Evolutionary conservation across 2,797 vertebrate species (phyloP).

Genomic region (Melanotaenia boesemani): DNA sequence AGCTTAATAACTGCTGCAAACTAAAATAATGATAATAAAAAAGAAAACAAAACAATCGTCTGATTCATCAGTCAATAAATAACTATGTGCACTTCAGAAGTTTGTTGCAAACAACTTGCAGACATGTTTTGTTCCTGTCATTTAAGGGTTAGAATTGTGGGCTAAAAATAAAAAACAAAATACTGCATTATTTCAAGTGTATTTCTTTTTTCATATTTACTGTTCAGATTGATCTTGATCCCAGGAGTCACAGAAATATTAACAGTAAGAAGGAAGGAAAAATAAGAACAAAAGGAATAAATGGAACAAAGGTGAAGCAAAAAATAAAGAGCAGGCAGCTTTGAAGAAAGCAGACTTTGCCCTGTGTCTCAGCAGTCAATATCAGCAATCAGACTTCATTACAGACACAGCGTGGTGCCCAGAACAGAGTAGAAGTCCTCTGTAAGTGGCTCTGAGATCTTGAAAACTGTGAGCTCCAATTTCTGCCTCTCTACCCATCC

Average conservation of each 20-base stretch:
- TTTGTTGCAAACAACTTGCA: not conserved
- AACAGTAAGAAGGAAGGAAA: not conserved
- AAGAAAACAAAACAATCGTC: not conserved
- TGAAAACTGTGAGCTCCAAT: not conserved
- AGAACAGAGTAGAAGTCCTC: conserved; percentile 11
- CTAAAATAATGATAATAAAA: too few relatives aligned
- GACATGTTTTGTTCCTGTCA: not conserved
- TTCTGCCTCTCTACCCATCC: not conserved
- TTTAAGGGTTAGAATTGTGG: not conserved
- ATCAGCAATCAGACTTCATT: conserved; percentile 48
- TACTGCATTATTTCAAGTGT: not conserved
- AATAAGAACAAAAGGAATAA: not conserved
- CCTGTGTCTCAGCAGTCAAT: conserved; percentile 31
- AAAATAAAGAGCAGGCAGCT: conserved; percentile 16
- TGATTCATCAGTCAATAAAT: not conserved
- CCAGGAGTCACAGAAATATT: not conserved
- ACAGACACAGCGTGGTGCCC: conserved; percentile 28
- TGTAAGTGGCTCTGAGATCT: conserved; percentile 4
- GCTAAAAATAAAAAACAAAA: not conserved
- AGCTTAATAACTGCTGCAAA: not conserved
- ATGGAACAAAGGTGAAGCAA: not conserved
- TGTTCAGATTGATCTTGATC: not conserved
- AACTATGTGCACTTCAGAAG: not conserved
- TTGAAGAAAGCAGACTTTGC: conserved; percentile 11
- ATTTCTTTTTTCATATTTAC: not conserved